Conservation (phyloP, 2,888 invertebrate species). For the Phyllotreta striolata region DNA sequence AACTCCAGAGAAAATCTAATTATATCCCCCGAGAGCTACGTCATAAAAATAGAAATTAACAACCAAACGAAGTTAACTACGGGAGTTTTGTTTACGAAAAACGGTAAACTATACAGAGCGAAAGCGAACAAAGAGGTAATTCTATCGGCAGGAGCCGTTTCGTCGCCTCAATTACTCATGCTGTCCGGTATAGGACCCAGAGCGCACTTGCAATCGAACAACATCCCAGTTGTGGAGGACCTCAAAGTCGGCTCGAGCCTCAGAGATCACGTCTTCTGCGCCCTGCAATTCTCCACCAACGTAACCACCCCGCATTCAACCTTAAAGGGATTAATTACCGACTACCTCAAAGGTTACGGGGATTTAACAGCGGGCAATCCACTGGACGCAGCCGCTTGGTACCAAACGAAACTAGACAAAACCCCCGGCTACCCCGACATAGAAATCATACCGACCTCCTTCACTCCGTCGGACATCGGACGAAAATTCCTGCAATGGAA, state of each 20-base stretch:
- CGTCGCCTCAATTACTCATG: conserved; percentile 71
- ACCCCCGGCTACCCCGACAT: conserved; percentile 24
- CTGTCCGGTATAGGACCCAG: conserved; percentile 57
- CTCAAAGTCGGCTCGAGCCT: conserved; percentile 79
- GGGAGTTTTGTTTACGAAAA: conserved; percentile 74
- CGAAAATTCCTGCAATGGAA: conserved; percentile 42
- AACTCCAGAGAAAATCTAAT: conserved; percentile 70
- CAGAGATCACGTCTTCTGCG: conserved; percentile 77
- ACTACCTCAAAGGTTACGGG: conserved; percentile 39
- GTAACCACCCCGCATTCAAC: conserved; percentile 57
- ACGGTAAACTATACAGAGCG: conserved; percentile 56
- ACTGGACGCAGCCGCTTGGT: conserved; percentile 24
- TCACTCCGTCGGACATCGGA: conserved; percentile 67
- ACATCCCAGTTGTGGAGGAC: conserved; percentile 69
- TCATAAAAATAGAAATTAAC: conserved; percentile 66
- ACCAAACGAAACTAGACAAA: conserved; percentile 17
- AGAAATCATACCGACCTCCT: conserved; percentile 20
- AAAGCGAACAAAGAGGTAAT: conserved; percentile 76
- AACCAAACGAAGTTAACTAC: conserved; percentile 68
- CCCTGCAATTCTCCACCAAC: conserved; percentile 74
- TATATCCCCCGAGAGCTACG: conserved; percentile 73
- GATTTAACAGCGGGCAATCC: conserved; percentile 28
- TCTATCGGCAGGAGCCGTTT: conserved; percentile 79
- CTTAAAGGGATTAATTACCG: conserved; percentile 64
- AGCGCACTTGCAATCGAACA: conserved; percentile 66